Base-by-base conservation (phyloP, 2,797 vertebrate genomes). In the Lerista edwardsae region DNA sequence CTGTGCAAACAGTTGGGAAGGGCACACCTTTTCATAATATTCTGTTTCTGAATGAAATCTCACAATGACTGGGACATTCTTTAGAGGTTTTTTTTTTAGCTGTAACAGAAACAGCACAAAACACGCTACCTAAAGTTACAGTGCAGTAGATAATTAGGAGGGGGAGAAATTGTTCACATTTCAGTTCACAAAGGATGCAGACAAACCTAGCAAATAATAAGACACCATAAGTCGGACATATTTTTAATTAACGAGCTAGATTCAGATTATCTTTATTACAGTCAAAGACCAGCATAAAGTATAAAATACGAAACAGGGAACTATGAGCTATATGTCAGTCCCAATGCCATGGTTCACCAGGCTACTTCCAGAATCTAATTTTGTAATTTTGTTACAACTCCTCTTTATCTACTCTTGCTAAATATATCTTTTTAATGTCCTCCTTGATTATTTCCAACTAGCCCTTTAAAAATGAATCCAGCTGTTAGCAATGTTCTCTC, bases 401-500 rank as follows among this genome's bases (percentile, higher is more conserved):
- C 29, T 80, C 23, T 69, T 81, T 41, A 61, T 23, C 67, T 41
- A 72, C 34, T 80, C 51, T 55, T 71, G 34, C 79, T 39, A 80
- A 80, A 64, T 19, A 69, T 80, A 34, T n/a, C 34, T 59, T 71
- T 39, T 71, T 41, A 83, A 83, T 67, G 31, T n/a, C n/a, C 47
- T 83, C 41, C 73, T 75, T 39, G 41, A 51, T 74, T 82, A 59
- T 75, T 65, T 75, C 44, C 34, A 65, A 57, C 62, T 62, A 75
- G 41, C 41, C 65, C 29, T 82, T 73, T 65, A 75, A 83, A 62
- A 83, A 75, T 23, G 47, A 75, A 83, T 65, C 44, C 62, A 55
- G 72, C 81, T 75, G 72, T 75, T 83, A 67, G 73, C 31, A 55
- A 75, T 36, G 67, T 83, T 57, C 47, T 55, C 72, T 75, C 67